These are phyloP conservation scores for Orientallactaga bullata DNA, from an alignment of 2,113 vertebrate genomes.

Conservation along the genomic window DNA sequence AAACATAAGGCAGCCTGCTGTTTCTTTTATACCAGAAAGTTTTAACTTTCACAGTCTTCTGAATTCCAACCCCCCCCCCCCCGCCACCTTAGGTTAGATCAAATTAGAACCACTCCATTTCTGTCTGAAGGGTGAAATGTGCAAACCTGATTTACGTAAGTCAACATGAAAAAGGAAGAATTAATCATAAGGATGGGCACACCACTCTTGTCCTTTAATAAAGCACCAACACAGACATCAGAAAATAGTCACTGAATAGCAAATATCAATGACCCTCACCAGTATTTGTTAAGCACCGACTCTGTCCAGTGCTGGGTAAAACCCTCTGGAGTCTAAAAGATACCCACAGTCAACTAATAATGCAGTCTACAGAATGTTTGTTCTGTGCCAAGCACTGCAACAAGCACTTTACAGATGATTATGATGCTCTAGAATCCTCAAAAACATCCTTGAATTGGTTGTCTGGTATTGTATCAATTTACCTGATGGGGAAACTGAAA, in stretches of 20 bases:
- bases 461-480: neutral
- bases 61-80: slow-evolving; percentile 43
- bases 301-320: neutral
- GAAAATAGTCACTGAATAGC: neutral
- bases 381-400: neutral
- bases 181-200: slow-evolving; percentile 46
- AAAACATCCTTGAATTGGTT: neutral
- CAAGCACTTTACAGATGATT: neutral
- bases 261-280: neutral
- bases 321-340: slow-evolving; percentile 10
- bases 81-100: slow-evolving; percentile 68
- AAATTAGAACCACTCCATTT: slow-evolving; percentile 72
- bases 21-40: slow-evolving; percentile 84
- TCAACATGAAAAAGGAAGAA: slow-evolving; percentile 67
- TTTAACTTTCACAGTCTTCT: slow-evolving; percentile 83
- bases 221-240: neutral
- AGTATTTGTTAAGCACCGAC: slow-evolving; percentile 24
- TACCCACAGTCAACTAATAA: neutral
- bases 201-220: slow-evolving; percentile 52
- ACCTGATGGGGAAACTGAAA: slow-evolving; percentile 18
- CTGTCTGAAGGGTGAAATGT: slow-evolving; percentile 69
- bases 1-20: slow-evolving; percentile 88
- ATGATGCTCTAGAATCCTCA: neutral
- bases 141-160: slow-evolving; percentile 77
- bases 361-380: neutral